Evolutionary conservation across 1,140 invertebrate genomes (phyloP).

Genomic region (Patella vulgata): DNA sequence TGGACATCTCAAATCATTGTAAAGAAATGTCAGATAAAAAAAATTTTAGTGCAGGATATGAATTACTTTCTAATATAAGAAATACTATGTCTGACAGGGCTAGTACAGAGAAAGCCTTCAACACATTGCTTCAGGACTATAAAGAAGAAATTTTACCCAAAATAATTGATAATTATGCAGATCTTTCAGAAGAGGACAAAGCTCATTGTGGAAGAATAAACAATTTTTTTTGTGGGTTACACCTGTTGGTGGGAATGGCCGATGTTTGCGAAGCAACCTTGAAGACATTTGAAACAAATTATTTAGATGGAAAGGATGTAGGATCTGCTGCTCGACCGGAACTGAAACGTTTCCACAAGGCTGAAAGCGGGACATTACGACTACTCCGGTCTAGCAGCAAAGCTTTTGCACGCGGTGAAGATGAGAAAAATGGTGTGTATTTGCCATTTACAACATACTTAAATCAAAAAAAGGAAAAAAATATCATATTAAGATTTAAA

Average conservation of each 20-base stretch:
- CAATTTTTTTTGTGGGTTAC: conserved; percentile 19
- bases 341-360: no score
- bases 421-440: no score
- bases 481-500: neutral
- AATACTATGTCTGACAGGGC: neutral
- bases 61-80: neutral
- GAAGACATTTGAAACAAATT: neutral
- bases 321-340: neutral
- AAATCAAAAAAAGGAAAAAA: neutral
- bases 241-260: conserved; percentile 12
- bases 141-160: neutral
- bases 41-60: neutral
- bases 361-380: conserved; percentile 4
- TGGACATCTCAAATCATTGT: neutral
- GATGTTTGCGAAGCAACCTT: neutral
- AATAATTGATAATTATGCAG: neutral
- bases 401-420: conserved; percentile 10
- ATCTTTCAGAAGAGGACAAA: neutral
- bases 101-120: neutral
- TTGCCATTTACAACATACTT: no score
- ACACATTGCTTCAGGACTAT: neutral
- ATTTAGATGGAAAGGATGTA: neutral
- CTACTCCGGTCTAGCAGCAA: conserved; percentile 1
- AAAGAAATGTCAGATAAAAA: neutral
- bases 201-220: neutral